Conservation (phyloP, 1,140 invertebrate genomes). For the Papilio machaon region DNA sequence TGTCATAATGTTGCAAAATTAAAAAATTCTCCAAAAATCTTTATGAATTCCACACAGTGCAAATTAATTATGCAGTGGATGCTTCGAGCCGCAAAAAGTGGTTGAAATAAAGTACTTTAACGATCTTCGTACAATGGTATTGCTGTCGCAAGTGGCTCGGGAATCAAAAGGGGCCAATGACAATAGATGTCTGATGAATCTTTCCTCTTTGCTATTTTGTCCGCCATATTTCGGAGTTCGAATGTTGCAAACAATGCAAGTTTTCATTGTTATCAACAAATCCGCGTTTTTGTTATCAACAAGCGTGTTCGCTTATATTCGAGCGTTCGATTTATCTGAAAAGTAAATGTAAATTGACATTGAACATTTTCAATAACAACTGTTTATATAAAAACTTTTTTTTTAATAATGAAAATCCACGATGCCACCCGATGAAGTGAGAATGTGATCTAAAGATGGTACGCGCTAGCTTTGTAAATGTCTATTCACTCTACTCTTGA, state of each 20-base stretch:
- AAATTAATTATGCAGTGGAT: conserved; percentile 7
- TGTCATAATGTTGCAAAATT: background rate
- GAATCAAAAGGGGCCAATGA: conserved; percentile 14
- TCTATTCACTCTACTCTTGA: no score
- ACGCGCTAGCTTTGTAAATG: no score
- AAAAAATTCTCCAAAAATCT: background rate
- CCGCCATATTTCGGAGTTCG: conserved; percentile 12
- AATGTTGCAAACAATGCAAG: conserved; percentile 9
- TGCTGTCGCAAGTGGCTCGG: conserved; percentile 16
- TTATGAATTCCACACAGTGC: conserved; percentile 6
- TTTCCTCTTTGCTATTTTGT: conserved; percentile 11
- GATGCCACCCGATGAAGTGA: no score
- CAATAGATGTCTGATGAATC: conserved; percentile 20
- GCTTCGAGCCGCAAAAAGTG: conserved; percentile 2
- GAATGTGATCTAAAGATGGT: no score
- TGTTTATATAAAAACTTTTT: background rate
- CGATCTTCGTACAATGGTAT: conserved; percentile 6
- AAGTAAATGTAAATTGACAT: background rate
- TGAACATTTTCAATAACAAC: background rate
- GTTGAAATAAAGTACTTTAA: background rate
- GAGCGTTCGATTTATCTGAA: background rate
- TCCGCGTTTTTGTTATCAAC: background rate
- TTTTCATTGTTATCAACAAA: conserved; percentile 21
- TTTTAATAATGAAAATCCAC: no score
- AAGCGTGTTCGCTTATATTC: background rate